A percentile compares a stretch with the other conserved stretches of the same genome.
Evolutionary conservation across 2,797 vertebrate genomes (phyloP).

Genomic region (Glossophaga mutica): DNA sequence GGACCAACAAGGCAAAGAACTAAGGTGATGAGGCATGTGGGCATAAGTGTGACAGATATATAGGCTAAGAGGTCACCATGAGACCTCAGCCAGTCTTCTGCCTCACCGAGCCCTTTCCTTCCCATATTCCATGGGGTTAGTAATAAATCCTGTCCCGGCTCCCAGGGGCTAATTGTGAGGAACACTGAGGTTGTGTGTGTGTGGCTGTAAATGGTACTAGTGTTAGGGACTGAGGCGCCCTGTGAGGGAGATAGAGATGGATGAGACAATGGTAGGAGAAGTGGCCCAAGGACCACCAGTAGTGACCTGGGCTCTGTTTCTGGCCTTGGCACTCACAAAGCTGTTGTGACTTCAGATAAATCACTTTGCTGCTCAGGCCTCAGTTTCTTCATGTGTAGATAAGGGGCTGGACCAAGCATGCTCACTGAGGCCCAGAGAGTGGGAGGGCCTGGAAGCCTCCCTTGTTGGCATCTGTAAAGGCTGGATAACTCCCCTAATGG

Average conservation of each 20-base stretch:
- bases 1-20: background rate
- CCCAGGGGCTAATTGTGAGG: background rate
- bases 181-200: background rate
- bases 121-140: background rate
- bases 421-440: background rate
- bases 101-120: background rate
- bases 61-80: rapidly evolving
- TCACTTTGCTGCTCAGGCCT: background rate
- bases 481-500: background rate
- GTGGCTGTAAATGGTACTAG: background rate
- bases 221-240: background rate
- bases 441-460: background rate
- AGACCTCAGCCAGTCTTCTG: rapidly evolving
- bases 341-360: background rate
- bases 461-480: background rate
- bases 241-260: background rate
- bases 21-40: background rate
- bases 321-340: background rate
- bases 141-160: background rate
- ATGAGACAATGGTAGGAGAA: background rate
- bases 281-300: background rate
- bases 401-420: background rate
- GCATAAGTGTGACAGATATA: rapidly evolving
- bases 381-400: background rate
- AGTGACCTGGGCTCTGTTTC: background rate